A percentile compares a stretch with the other conserved stretches of the same genome.
Conservation (phyloP, 35 echinoderm and acorn worm genomes). For the Eucidaris tribuloides region DNA sequence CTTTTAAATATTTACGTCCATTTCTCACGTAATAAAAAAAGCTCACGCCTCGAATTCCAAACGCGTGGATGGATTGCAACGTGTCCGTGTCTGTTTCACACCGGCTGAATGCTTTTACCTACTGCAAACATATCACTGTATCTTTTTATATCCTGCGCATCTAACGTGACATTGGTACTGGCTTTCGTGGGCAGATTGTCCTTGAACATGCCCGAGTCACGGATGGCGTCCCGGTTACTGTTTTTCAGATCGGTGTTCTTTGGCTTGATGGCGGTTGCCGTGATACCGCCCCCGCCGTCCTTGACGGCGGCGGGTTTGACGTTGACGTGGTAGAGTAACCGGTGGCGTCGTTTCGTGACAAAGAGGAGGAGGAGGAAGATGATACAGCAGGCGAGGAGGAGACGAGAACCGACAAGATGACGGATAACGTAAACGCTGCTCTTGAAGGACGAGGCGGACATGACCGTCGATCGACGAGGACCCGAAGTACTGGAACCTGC, state of each 20-base stretch:
- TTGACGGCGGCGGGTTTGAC: slow-evolving; percentile 40
- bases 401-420: slow-evolving; percentile 60
- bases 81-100: slow-evolving; percentile 29
- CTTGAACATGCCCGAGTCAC: slow-evolving; percentile 86
- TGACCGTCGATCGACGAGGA: no score
- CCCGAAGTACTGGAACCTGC: no score
- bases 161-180: slow-evolving; percentile 51
- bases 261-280: slow-evolving; percentile 63
- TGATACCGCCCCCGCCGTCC: slow-evolving; percentile 14
- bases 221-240: slow-evolving; percentile 79
- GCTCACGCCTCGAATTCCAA: no score
- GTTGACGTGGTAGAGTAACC: slow-evolving; percentile 84
- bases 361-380: slow-evolving; percentile 66
- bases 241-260: slow-evolving; percentile 80
- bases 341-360: slow-evolving; percentile 72
- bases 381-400: slow-evolving; percentile 70
- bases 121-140: slow-evolving; percentile 54
- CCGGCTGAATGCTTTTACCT: slow-evolving; percentile 55
- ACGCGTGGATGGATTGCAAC: no score
- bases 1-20: no score
- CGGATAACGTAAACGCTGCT: slow-evolving; percentile 22
- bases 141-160: slow-evolving; percentile 53
- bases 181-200: slow-evolving; percentile 73
- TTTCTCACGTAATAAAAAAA: no score
- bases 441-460: not conserved